A percentile compares a stretch with the other conserved stretches of the same genome.
phyloP scores from a whole-genome alignment of 2,113 vertebrate genomes.

The Corvus cornix region DNA sequence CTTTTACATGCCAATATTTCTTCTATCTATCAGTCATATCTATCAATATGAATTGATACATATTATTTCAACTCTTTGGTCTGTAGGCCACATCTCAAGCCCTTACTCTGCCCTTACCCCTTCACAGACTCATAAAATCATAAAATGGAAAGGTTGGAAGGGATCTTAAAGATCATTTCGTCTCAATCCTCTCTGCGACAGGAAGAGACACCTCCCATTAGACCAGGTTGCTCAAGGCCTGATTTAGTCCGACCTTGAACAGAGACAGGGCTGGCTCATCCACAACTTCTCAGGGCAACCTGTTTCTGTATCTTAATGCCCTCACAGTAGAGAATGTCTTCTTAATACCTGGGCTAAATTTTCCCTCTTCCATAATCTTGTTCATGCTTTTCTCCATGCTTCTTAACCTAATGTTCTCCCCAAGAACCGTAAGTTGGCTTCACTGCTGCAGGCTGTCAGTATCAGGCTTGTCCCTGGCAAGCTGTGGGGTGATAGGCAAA shows the following conservation, averaged over 20 bases:
- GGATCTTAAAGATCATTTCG: background rate
- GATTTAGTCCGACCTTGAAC: background rate
- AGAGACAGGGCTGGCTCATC: background rate
- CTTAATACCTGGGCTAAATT: background rate
- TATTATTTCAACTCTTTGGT: background rate
- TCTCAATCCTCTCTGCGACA: background rate
- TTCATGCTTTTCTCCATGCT: background rate
- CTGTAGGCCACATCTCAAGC: background rate
- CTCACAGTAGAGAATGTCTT: background rate
- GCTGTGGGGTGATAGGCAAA: background rate
- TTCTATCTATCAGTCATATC: background rate
- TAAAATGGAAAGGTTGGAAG: background rate
- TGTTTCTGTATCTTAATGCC: background rate
- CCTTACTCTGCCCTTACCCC: background rate
- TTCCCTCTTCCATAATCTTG: background rate
- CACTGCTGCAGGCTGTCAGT: background rate
- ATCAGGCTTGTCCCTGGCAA: background rate
- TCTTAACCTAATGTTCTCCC: background rate
- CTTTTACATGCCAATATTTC: background rate
- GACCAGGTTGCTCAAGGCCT: background rate
- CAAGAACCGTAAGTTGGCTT: background rate
- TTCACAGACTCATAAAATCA: background rate
- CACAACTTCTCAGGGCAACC: background rate
- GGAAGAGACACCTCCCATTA: background rate
- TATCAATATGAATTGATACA: background rate